Evolutionary conservation across 2,797 vertebrate genomes (phyloP), one percentile per base, ranked within the genome.

Genomic region (Cryptoblepharus egeriae): DNA sequence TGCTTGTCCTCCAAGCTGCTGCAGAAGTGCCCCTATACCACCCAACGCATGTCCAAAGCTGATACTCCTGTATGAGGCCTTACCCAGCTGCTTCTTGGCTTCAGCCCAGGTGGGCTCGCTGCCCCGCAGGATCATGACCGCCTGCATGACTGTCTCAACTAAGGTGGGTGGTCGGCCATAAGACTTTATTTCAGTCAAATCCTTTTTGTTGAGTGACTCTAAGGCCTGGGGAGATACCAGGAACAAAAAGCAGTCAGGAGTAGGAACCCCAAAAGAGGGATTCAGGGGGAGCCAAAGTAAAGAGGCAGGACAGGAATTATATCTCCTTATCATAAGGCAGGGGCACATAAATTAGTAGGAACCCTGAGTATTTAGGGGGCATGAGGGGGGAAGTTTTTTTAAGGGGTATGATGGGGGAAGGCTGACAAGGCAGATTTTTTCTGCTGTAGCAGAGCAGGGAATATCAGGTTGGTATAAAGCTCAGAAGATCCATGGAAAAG

Each of bases 101-200:
- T 98, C 98, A 0, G 95, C 93, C 97, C 97, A 98, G 4, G 96
- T 97, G 9, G 97, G 97, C 75, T 98, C 97, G 4, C 96, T 97
- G 68, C 96, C 96, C 77, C 92, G 93, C 37, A 98, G 96, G 79
- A 96, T 98, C 98, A 98, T 98, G 86, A 98, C 97, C 0, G 98
- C 97, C 89, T 97, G 96, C 97, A 98, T 97, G 78, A 98, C 98
- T 0, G 96, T 98, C 94, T 98, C 97, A 86, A 98, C 98, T 80
- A 97, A 94, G 0, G 93, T 86, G 0, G 98, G 97, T 3, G 98
- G 98, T 24, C 95, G 95, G 18, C 97, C 97, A 0, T 98, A 98
- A 0, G 97, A 97, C 93, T 97, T 98, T 93, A 98, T 98, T 93
- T 98, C 97, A 0, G 96, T 97, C 96, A 98, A 96, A 90, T 98